These are phyloP conservation scores for Picathartes gymnocephalus DNA, from an alignment of 2,113 vertebrate species.

Conservation along the genomic window DNA sequence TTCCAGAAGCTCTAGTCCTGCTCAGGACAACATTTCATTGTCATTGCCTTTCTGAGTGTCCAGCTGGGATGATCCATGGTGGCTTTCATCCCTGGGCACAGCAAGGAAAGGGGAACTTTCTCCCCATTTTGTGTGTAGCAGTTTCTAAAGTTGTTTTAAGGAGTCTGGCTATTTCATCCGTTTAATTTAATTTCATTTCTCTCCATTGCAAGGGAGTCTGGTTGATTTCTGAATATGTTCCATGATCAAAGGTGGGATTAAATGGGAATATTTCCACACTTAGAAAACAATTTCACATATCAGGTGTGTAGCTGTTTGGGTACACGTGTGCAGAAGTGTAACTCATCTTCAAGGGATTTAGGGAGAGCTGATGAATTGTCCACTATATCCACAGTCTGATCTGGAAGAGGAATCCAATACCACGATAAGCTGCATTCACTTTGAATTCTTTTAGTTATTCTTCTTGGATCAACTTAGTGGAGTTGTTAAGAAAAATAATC, in stretches of 20 bases:
- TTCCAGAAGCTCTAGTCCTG: background rate
- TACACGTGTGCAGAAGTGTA: fast-evolving
- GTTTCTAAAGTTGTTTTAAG: background rate
- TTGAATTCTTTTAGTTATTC: background rate
- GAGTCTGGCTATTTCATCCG: background rate
- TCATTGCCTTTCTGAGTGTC: background rate
- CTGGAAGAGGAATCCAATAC: background rate
- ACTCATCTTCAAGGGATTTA: background rate
- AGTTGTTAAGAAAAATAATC: background rate
- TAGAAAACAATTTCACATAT: fast-evolving
- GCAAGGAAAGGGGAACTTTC: background rate
- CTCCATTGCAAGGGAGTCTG: background rate
- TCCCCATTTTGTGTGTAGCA: background rate
- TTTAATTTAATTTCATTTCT: background rate
- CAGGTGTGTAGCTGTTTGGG: background rate
- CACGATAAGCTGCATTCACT: background rate
- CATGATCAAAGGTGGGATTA: background rate
- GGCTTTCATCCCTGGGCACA: background rate
- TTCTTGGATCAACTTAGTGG: background rate
- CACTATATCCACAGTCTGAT: background rate
- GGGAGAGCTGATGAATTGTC: background rate
- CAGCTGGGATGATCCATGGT: background rate
- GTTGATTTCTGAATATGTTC: background rate
- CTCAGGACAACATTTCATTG: background rate
- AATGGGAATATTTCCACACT: background rate